phyloP scores from a whole-genome alignment of 1,140 invertebrate species.

The Achroia grisella region DNA sequence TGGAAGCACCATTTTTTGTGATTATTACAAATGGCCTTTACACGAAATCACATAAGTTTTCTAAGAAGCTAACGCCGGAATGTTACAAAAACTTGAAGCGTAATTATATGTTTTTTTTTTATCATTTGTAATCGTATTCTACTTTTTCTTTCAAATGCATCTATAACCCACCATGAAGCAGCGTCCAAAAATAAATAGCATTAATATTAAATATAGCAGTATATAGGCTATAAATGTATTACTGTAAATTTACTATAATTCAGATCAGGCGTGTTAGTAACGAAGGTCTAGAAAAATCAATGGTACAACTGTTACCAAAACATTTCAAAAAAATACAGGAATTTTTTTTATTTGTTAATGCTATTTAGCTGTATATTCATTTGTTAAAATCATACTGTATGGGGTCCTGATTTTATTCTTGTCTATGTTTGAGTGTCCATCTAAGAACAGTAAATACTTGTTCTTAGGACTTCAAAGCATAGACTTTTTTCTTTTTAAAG shows the following conservation, averaged over 20 bases:
- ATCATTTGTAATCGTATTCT: constrained; percentile 65
- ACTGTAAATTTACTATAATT: neutral
- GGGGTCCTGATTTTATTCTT: too few relatives aligned
- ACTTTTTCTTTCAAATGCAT: constrained; percentile 65
- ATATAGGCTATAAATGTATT: constrained; percentile 4
- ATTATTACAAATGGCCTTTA: constrained; percentile 6
- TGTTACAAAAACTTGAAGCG: constrained; percentile 11
- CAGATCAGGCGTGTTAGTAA: neutral
- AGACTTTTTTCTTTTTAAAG: too few relatives aligned
- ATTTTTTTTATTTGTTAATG: too few relatives aligned
- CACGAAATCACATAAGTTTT: constrained; percentile 6
- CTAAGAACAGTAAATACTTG: too few relatives aligned
- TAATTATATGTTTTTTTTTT: constrained; percentile 10
- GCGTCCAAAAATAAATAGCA: constrained; percentile 60
- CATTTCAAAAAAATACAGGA: too few relatives aligned
- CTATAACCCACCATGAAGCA: constrained; percentile 61
- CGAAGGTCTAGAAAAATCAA: too few relatives aligned
- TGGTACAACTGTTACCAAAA: too few relatives aligned
- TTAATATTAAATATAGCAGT: constrained; percentile 23
- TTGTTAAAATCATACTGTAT: too few relatives aligned
- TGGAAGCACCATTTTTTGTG: constrained; percentile 29
- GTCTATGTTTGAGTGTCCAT: too few relatives aligned
- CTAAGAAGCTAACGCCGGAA: constrained; percentile 45
- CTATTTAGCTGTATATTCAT: too few relatives aligned
- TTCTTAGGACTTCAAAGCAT: too few relatives aligned